Evolutionary conservation across 2,113 vertebrate species (phyloP), one percentile per base, ranked within the genome.

Genomic region (Prochilodus magdalenae): DNA sequence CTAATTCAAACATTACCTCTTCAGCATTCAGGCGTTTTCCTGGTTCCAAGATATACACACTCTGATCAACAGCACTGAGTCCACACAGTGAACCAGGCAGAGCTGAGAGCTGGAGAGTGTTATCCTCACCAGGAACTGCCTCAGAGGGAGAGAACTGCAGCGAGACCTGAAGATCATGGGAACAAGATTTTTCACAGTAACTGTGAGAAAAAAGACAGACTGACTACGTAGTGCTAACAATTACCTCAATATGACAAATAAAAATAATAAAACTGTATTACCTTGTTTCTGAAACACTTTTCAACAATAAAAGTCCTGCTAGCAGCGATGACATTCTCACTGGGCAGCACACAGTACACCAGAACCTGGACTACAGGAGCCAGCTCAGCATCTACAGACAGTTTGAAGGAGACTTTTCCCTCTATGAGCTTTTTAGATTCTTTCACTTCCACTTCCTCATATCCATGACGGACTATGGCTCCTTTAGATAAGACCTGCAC

Each of bases 271-370:
- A n/a, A n/a, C n/a, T n/a, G 40, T 47, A 86, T 88, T 73, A 98
- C 96, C 95, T 96, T 92, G 86, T 97, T 94, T 79, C 71, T 88
- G 84, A 97, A 96, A 86, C 96, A 97, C 53, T 94, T 91, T 16
- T 96, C 87, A 0, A 89, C 89, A 67, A n/a, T n/a, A 85, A 97
- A 93, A 20, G 73, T 87, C 26, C 84, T 87, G n/a, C 86, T 95
- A 70, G 96, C 87, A 10, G 95, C 95, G 6, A 97, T 87, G 73
- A 97, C 88, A 4, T 87, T 93, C 69, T 93, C 90, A 18, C 63
- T 89, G 59, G 94, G 93, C 71, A 96, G 94, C 22, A 97, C 49
- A 0, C 91, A 89, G 26, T 96, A 97, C 1, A 91, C 83, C 16
- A 98, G 72, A 44, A 97, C 0, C 29, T 89, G 82, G 47, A 93